A percentile compares a stretch with the other conserved stretches of the same genome.
These are phyloP conservation scores for Bettongia penicillata DNA, from an alignment of 2,113 vertebrate genomes.

Conservation along the genomic window DNA sequence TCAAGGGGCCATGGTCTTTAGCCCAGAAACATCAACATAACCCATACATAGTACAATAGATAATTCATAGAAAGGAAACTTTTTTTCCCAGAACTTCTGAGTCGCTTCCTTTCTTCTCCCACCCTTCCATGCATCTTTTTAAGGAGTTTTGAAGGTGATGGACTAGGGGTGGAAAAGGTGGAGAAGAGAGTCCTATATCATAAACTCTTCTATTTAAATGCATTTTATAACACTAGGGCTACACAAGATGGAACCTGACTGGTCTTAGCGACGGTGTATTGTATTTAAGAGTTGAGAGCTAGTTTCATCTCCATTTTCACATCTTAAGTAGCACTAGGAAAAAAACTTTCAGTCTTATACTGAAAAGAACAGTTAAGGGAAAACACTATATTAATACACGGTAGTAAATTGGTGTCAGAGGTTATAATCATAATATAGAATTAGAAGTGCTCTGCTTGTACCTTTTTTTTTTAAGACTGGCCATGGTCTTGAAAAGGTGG, in stretches of 20 bases:
- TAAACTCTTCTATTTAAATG: background rate
- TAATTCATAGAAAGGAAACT: background rate
- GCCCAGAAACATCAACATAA: background rate
- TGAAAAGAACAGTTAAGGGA: background rate
- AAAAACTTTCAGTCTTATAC: background rate
- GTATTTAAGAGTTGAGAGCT: background rate
- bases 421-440: background rate
- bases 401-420: background rate
- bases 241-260: background rate
- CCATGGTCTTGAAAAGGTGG: background rate
- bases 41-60: background rate
- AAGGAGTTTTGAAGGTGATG: background rate
- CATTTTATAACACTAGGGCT: background rate
- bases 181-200: background rate
- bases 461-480: background rate
- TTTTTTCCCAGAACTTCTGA: background rate
- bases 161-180: background rate
- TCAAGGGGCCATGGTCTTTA: background rate
- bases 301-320: background rate
- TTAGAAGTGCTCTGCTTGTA: rapidly evolving
- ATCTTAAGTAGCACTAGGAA: background rate
- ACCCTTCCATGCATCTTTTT: background rate
- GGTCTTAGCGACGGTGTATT: background rate
- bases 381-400: rapidly evolving
- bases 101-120: background rate